Evolutionary conservation across 2,797 vertebrate species (phyloP).

Genomic region (Gadopsis marmoratus): DNA sequence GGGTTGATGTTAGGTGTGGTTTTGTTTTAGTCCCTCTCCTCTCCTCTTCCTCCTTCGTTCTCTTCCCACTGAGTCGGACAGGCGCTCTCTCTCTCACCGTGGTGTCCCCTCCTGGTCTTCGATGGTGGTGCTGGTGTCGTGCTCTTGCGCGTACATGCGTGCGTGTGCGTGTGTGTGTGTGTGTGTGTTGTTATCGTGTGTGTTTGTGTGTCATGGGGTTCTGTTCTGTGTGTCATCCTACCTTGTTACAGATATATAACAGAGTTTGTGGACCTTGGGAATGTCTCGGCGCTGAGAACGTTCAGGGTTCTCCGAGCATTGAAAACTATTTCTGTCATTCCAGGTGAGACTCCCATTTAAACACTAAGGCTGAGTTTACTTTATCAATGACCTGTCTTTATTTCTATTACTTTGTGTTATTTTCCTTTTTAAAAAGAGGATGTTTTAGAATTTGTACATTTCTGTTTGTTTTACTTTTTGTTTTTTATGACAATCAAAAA

Average conservation of each 20-base stretch:
- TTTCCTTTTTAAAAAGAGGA: conserved; percentile 54
- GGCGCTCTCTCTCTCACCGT: conserved; percentile 85
- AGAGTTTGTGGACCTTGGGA: conserved; percentile 99
- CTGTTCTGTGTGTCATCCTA: conserved; percentile 99
- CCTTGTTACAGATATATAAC: conserved; percentile 99
- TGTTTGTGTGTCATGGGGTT: conserved; percentile 96
- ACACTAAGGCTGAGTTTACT: conserved; percentile 87
- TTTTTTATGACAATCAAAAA: conserved; percentile 83
- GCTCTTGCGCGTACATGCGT: conserved; percentile 75
- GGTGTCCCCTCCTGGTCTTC: conserved; percentile 87
- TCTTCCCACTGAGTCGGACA: conserved; percentile 80
- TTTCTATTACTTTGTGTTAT: conserved; percentile 57
- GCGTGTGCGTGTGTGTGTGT: conserved; percentile 87
- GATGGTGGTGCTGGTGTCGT: conserved; percentile 83
- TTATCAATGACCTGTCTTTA: conserved; percentile 67
- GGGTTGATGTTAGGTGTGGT: conserved; percentile 95
- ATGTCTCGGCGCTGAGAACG: conserved; percentile 99
- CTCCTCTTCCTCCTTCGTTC: conserved; percentile 73
- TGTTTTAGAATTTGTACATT: conserved; percentile 57
- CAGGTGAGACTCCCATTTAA: conserved; percentile 97
- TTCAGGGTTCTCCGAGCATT: conserved; percentile 99
- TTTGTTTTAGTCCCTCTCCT: conserved; percentile 77
- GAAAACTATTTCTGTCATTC: conserved; percentile 99
- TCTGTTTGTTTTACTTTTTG: conserved; percentile 51
- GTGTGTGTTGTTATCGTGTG: conserved; percentile 91